Conservation (phyloP, 2,888 invertebrate species). For the Melipona bicolor region DNA sequence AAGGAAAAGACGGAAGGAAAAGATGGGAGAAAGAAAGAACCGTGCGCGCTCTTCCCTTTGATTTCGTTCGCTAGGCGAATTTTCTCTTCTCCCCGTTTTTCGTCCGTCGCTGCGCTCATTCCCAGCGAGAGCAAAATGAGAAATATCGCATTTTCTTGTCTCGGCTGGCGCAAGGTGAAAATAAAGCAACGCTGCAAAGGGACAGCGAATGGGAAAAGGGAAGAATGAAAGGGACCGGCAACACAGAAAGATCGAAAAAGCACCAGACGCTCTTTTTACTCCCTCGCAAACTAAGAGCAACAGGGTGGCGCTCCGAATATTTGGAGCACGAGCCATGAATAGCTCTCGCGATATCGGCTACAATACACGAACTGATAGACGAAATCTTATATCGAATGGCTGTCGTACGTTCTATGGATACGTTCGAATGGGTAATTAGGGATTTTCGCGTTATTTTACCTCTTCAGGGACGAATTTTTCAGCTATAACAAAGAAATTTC, state of each 20-base stretch:
- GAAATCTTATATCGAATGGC: too few relatives aligned
- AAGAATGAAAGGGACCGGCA: constrained; percentile 26
- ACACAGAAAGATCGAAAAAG: constrained; percentile 40
- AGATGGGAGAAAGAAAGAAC: too few relatives aligned
- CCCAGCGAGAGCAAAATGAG: neutral
- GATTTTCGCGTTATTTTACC: too few relatives aligned
- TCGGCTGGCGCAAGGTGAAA: neutral
- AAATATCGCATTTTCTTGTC: constrained; percentile 9
- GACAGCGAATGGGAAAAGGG: neutral
- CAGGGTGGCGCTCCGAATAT: neutral
- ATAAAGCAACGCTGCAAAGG: neutral
- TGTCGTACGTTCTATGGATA: too few relatives aligned
- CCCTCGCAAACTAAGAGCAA: neutral
- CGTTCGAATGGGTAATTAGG: too few relatives aligned
- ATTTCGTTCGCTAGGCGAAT: neutral
- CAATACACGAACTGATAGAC: too few relatives aligned
- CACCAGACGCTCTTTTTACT: constrained; percentile 26
- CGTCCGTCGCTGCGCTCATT: neutral
- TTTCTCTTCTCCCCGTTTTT: neutral
- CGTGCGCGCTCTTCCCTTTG: neutral
- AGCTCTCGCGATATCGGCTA: too few relatives aligned
- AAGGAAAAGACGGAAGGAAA: neutral
- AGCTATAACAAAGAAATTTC: too few relatives aligned
- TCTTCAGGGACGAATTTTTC: too few relatives aligned
- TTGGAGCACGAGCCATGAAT: too few relatives aligned